Base-by-base conservation (phyloP, 1,140 invertebrate species). In the Orchestia grillus region DNA sequence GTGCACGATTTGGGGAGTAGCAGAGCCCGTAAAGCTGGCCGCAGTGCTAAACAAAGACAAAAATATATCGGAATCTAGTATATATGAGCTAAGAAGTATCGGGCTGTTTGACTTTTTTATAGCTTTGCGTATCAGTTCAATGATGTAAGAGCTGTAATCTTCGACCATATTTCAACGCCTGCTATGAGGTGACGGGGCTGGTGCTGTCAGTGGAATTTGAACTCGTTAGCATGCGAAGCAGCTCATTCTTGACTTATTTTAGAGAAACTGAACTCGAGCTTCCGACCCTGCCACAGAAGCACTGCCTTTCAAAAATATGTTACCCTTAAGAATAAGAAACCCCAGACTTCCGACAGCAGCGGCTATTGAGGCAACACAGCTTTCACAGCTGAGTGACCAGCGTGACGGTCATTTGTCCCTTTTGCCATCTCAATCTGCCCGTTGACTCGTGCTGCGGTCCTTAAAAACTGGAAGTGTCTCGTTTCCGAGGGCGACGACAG, bases 361-460 rank as follows among this genome's bases (percentile, higher is more conserved):
- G 28, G 28, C 62, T 19, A 28, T 77, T 77, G 28, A 36, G 62
- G 36, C 47, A 53, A n/a, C 47, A 53, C 47, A 53, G 11, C 62
- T 8, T 77, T 77, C 62, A 77, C 62, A 77, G 62, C 62, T 77
- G 62, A 77, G 62, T 77, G 62, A 77, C 62, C 62, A 77, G 62
- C 88, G 42, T 36, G 44, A 41, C 41, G 41, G 44, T 91, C 88
- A 91, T 91, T 91, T 91, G 88, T 91, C 41, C 44, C 88, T 11
- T 6, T 3, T 91, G 44, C 41, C 88, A 91, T 91, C 88, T 91
- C 88, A 91, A 91, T 42, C 19, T 16, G 41, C 88, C 88, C 88
- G 44, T 91, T 43, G 15, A 91, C 88, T 91, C 88, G 88, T 91
- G 88, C 88, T 77, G 88, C 19, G 88, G 88, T 41, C 44, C 88